Evolutionary conservation across 2,888 invertebrate genomes (phyloP), one percentile per base, ranked within the genome.

Genomic region (Eupithecia exiguata): DNA sequence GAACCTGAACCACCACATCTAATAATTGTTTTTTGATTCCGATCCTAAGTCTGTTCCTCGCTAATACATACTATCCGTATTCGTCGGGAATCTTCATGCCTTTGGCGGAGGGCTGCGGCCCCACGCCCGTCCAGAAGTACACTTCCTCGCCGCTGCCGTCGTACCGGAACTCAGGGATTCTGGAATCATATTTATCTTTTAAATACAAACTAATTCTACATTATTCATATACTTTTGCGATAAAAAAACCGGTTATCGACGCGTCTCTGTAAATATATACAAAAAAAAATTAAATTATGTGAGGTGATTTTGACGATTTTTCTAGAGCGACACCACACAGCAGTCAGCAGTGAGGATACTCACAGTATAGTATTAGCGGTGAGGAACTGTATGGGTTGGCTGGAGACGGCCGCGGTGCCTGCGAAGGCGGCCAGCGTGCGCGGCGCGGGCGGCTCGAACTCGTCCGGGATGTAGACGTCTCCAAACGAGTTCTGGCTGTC

Each of bases 121-220:
- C 98, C 74, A 97, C 96, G 14, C 98, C 98, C 0, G 97, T 96
- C 97, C 97, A 98, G 91, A 98, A 98, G 89, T 97, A 97, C 0
- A 97, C 96, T 80, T 96, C 96, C 79, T 95, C 95, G 0, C 97
- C 97, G 77, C 92, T 92, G 9, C 98, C 97, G 89, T 98, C 97
- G 87, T 97, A 98, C 5, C 92, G 95, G 79, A 98, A 96, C 83
- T 97, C 96, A 0, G 96, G 96, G 81, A 98, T 96, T 46, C 95
- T 95, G 86, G 0, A 74, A 71, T 53, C 53, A 71, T 46, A n/a
- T 2, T 46, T n/a, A n/a, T 18, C 18, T 46, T 46, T n/a, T 18
- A n/a, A n/a, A 46, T 46, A 46, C 10, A 12, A 30, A 1, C 30
- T 30, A 30, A 30, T 30, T 4, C 1, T 30, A 30, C 30, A 30